Evolutionary conservation across 2,797 vertebrate genomes (phyloP), one percentile per base, ranked within the genome.

Genomic region (Trichosurus vulpecula): DNA sequence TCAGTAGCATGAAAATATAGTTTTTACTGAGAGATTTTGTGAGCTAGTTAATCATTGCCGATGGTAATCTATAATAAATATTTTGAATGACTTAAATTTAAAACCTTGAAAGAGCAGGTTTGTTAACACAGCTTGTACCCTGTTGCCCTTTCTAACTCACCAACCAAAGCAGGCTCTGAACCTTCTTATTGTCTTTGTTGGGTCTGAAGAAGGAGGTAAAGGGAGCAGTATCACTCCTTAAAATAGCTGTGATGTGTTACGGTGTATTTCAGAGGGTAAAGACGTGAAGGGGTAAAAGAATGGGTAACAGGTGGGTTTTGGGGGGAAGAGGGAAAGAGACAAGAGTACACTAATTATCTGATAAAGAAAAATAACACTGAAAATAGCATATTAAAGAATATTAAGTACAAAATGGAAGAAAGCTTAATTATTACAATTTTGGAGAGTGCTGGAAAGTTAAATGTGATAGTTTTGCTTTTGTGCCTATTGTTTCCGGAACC

Each of bases 1-100:
- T 97, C 95, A 97, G 96, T 96, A 97, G 97, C 95, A 94, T 96
- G 96, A 97, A 96, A 95, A 96, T 92, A 95, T 2, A 95, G 95
- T 89, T 94, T 97, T 97, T 94, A 92, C 89, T 92, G 94, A 92
- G 92, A 91, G 27, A 96, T 91, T 96, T 97, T 96, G 96, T 92
- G 91, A 97, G 95, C 94, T 93, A 95, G 91, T 95, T 96, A 97
- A 95, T 95, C 52, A 93, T 90, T 81, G 92, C 91, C 97, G 93
- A 94, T 92, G 52, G 56, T 87, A 92, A 95, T 57, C 95, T 97
- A 66, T 96, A 92, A 31, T 96, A 66, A 96, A 97, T 93, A 95
- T 95, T 94, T 92, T 27, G 0, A 91, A 5, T 27, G 52, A 66
- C 54, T 91, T 89, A 81, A 52, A 29, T 90, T 96, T 93, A 92